Base-by-base conservation (phyloP, 2,888 invertebrate species). In the Taphrorychus bicolor region DNA sequence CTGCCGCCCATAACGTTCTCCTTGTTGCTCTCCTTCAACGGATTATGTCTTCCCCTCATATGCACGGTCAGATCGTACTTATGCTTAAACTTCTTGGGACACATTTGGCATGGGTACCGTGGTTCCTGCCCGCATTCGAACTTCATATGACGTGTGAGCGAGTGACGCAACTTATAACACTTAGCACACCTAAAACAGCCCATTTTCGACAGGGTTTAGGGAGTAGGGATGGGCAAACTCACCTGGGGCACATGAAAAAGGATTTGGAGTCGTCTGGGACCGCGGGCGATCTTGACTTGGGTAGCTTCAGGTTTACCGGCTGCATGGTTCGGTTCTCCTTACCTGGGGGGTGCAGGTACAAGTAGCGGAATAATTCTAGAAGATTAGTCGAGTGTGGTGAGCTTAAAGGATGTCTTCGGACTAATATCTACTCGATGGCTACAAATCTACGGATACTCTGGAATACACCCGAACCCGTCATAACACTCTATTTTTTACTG, bases 71-170 rank as follows among this genome's bases (percentile, higher is more conserved):
- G 74, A 71, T 84, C 84, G 72, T 85, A 85, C 71, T 84, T 83
- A 56, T 84, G 80, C 68, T 84, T 84, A 73, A 84, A 88, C 75
- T 85, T 86, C 79, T 87, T 87, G 76, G 86, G 85, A 78, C 88
- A 88, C 74, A 87, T 83, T 40, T 84, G 84, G 71, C 88, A 88
- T 71, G 87, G 85, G 77, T 88, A 87, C 74, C 85, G 85, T 0
- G 88, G 88, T 73, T 86, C 87, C 59, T 84, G 82, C 0, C 85
- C 85, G 69, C 86, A 86, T 71, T 86, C 86, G 74, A 84, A 85
- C 66, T 81, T 81, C 5, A 85, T 80, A 70, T 86, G 86, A 14
- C 85, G 79, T 73, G 85, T 87, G 11, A 86, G 76, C 21, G 84
- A 85, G 70, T 85, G 85, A 1, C 82, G 81, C 16, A 85, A 76